phyloP scores from a whole-genome alignment of 92 coral and sea anemone species.

The Phenganax stokvisi region DNA sequence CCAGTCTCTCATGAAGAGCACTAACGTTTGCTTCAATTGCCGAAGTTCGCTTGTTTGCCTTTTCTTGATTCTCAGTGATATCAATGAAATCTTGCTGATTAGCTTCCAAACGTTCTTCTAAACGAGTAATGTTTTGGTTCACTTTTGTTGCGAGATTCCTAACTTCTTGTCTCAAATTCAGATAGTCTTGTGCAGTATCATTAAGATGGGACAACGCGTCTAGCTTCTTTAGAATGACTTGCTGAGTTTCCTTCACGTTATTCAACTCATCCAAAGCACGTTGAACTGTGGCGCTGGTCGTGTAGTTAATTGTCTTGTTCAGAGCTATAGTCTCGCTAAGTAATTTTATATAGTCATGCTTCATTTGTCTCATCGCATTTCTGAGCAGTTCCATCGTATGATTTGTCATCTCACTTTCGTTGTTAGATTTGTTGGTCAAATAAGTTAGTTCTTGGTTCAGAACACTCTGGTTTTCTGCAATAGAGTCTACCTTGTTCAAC shows the following conservation, averaged over 20 bases:
- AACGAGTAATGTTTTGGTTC: slow-evolving; percentile 1
- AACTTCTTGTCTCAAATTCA: slow-evolving; percentile 6
- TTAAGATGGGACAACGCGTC: slow-evolving; percentile 1
- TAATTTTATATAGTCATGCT: neutral
- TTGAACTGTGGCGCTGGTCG: neutral
- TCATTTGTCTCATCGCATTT: neutral
- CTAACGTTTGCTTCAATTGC: neutral
- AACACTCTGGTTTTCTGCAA: neutral
- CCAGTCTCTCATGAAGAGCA: neutral
- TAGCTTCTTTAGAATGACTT: slow-evolving; percentile 9
- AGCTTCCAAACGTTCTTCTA: neutral
- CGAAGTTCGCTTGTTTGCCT: neutral
- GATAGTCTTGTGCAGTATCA: slow-evolving; percentile 16
- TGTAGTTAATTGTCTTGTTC: neutral
- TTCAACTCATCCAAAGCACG: neutral
- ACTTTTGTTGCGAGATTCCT: neutral
- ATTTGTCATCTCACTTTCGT: neutral
- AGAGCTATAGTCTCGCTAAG: neutral
- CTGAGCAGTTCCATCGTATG: neutral
- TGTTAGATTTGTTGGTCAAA: neutral
- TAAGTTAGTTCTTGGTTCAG: neutral
- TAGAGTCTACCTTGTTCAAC: no score
- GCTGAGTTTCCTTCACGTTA: slow-evolving; percentile 9
- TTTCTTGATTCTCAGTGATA: neutral
- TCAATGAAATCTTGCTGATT: neutral